Percentiles rank a stretch among this genome's conserved stretches.
phyloP scores from a whole-genome alignment of 2,888 invertebrate species.

The Alitta virens region DNA sequence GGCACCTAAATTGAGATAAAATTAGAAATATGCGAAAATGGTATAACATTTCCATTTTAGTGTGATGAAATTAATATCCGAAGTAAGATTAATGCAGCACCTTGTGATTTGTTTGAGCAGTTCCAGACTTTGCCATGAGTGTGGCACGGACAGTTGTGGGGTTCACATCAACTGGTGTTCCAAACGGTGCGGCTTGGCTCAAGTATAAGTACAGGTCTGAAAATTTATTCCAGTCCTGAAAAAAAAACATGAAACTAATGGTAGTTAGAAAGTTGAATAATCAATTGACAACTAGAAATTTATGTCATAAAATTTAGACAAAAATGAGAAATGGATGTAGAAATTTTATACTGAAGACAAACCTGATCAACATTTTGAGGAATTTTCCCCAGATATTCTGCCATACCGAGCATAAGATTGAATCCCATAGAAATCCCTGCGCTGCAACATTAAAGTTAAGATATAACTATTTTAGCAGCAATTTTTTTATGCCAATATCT shows the following conservation, averaged over 20 bases:
- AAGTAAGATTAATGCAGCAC: too few relatives aligned
- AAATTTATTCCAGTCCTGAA: conserved; percentile 10
- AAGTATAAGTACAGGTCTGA: conserved; percentile 38
- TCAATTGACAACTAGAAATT: too few relatives aligned
- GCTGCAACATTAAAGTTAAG: conserved; percentile 31
- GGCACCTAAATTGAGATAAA: conserved; percentile 37
- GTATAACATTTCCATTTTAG: too few relatives aligned
- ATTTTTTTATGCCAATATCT: too few relatives aligned
- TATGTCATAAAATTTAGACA: too few relatives aligned
- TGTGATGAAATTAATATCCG: too few relatives aligned
- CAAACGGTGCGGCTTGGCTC: conserved; percentile 47
- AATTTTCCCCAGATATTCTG: conserved; percentile 36
- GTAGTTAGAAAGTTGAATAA: too few relatives aligned
- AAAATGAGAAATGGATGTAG: too few relatives aligned
- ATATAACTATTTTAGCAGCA: neutral
- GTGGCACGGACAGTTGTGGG: conserved; percentile 37
- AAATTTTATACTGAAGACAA: too few relatives aligned
- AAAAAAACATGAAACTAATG: neutral
- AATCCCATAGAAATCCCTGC: conserved; percentile 42
- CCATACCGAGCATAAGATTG: conserved; percentile 38
- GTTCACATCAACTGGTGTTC: conserved; percentile 37
- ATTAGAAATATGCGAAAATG: too few relatives aligned
- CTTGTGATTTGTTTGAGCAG: neutral
- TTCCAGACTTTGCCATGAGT: conserved; percentile 34
- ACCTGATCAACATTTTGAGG: conserved; percentile 32